Conservation (phyloP, 2,113 vertebrate genomes). For the Rhinichthys klamathensis region DNA sequence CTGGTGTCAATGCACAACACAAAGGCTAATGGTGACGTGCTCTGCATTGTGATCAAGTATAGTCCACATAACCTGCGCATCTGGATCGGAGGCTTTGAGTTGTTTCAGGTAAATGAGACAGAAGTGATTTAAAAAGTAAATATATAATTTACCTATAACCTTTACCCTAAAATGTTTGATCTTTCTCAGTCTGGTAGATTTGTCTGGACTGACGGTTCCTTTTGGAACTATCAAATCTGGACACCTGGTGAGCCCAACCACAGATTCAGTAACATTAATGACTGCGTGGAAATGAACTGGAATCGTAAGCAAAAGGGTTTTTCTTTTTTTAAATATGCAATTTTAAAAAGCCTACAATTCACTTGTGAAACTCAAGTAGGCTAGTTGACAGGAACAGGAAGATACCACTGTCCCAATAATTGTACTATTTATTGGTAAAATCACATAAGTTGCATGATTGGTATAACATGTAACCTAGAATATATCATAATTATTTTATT, state of each 20-base stretch:
- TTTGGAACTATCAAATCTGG: conserved; percentile 7
- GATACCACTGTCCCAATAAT: not conserved
- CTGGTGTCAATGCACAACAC: not conserved
- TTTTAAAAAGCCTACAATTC: too few relatives aligned
- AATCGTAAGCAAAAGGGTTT: not conserved
- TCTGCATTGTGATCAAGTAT: not conserved
- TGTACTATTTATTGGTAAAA: not conserved
- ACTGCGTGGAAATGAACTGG: conserved; percentile 22
- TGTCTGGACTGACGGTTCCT: conserved; percentile 13
- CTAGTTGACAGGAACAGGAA: too few relatives aligned
- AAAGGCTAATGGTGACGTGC: not conserved
- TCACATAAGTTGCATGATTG: not conserved
- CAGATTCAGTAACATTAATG: accelerated
- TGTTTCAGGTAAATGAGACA: conserved; percentile 10
- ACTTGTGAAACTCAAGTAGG: too few relatives aligned
- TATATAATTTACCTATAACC: too few relatives aligned
- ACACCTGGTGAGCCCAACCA: not conserved
- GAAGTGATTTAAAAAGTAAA: not conserved
- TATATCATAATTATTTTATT: not conserved
- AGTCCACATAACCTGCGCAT: not conserved
- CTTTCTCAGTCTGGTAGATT: conserved; percentile 15
- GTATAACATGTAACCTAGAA: not conserved
- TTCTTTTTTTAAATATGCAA: not conserved
- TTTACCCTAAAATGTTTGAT: not conserved
- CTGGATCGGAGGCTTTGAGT: not conserved